Base-by-base conservation (phyloP, 2,888 invertebrate species). In the Amblyjoppa fuscipennis region DNA sequence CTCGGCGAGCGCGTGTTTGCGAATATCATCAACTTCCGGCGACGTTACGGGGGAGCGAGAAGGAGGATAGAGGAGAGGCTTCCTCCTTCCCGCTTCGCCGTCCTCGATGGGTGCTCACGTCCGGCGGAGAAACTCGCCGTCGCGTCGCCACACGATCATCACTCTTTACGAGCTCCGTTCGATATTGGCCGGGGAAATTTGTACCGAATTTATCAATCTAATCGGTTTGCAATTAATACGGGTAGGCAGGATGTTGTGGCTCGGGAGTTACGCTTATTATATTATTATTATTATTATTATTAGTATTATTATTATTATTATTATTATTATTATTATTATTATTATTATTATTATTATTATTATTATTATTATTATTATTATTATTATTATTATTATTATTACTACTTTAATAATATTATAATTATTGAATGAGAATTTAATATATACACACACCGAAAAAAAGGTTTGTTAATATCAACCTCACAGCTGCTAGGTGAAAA, bases 1-100 rank as follows among this genome's bases (percentile, higher is more conserved):
- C 83, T 73, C 68, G 66, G 20, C 59, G 45, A 59, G 28, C 73
- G 78, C 80, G 80, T 83, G 83, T 85, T 83, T 82, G 83, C 85
- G 71, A 85, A 85, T 85, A 85, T 83, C 83, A 85, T 83, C 56
- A 73, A 80, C 83, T 85, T 85, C 83, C 85, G 76, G 51, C 80
- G 71, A 80, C 61, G 70, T 49, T 49, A 71, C 34, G 25, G 53
- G 53, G 38, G 59, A 66, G 53, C 53, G 41, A 71, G 70, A 20
- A 66, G 77, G 59, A 41, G 34, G 49, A 25, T 3, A 25, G 53
- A 68, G 51, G 75, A 28, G n/a, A 16, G 68, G 1, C 11, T 38
- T 25, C 28, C 41, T 53, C 76, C 79, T 49, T 66, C 61, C 75
- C 31, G 38, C 25, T 13, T 31, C 31, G 53, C 49, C 34, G 53